Evolutionary conservation across 2,888 invertebrate species (phyloP).

Genomic region (Limnephilus rhombicus): DNA sequence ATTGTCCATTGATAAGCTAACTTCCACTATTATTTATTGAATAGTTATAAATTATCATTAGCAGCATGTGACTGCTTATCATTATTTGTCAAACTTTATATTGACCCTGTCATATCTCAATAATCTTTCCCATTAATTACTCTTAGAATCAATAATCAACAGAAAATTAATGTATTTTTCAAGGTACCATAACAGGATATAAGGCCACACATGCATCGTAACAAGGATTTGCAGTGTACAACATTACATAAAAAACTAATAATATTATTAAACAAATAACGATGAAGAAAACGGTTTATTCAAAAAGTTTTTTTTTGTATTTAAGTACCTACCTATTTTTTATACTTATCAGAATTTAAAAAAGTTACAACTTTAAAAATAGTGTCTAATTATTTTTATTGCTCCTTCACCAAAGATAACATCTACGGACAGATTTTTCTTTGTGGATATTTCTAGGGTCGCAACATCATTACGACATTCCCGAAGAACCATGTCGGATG

Average conservation of each 20-base stretch:
- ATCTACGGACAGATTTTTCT: neutral
- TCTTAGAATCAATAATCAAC: neutral
- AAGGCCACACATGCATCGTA: neutral
- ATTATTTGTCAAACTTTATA: neutral
- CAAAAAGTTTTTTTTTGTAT: no score
- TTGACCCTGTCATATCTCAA: neutral
- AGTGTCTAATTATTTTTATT: neutral
- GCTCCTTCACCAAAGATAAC: neutral
- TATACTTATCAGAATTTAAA: no score
- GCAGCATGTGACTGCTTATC: neutral
- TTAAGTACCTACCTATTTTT: no score
- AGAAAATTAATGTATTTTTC: neutral
- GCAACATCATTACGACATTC: neutral
- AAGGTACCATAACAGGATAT: neutral
- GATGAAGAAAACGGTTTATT: no score
- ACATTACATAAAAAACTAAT: neutral
- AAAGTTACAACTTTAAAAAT: no score
- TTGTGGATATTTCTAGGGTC: neutral
- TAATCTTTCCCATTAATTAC: neutral
- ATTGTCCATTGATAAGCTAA: neutral
- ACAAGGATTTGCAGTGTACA: neutral
- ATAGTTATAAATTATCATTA: neutral
- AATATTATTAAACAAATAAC: no score
- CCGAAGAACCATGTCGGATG: no score
- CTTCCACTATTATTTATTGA: neutral